These are phyloP conservation scores for Onychorhynchus coronatus DNA, from an alignment of 2,113 vertebrate genomes.

Conservation along the genomic window DNA sequence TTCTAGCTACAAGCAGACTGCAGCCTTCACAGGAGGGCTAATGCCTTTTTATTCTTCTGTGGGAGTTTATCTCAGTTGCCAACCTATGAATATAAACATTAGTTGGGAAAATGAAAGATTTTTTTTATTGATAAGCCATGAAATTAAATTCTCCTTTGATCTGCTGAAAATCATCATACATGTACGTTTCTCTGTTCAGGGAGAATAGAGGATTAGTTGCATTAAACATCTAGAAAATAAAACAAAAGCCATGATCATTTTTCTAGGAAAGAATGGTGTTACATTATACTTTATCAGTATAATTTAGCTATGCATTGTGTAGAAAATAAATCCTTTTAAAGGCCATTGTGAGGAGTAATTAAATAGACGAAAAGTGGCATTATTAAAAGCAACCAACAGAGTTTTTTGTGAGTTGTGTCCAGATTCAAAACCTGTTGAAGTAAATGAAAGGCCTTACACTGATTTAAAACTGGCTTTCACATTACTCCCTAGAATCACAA, in stretches of 20 bases:
- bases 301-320: neutral
- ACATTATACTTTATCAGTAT: neutral
- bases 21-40: neutral
- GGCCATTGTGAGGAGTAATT: neutral
- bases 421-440: neutral
- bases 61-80: neutral
- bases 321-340: neutral
- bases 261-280: neutral
- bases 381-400: neutral
- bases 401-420: neutral
- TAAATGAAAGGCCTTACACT: neutral
- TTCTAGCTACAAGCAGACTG: neutral
- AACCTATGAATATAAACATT: conserved; percentile 3
- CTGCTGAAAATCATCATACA: neutral
- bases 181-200: neutral
- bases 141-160: conserved; percentile 31
- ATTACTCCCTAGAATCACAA: rapidly evolving
- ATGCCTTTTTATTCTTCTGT: neutral
- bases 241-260: neutral
- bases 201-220: neutral
- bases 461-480: neutral
- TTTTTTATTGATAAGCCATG: conserved; percentile 23
- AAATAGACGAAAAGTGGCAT: neutral
- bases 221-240: neutral
- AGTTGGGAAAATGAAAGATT: conserved; percentile 29